These are phyloP conservation scores for Anoplolepis gracilipes DNA, from an alignment of 1,140 invertebrate genomes.

Conservation along the genomic window DNA sequence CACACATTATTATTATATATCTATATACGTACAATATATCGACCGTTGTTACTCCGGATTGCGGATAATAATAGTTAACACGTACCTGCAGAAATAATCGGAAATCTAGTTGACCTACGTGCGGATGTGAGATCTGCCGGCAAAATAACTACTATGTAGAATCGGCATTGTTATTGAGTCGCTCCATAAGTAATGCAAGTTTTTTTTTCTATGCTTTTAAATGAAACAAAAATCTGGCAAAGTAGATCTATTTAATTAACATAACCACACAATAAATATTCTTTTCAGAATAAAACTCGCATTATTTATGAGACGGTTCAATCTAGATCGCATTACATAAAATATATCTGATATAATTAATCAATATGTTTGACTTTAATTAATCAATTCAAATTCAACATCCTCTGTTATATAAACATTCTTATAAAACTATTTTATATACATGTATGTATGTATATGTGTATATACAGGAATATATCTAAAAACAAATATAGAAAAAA, in stretches of 20 bases:
- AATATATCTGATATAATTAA: conserved; percentile 50
- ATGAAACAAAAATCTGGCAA: background rate
- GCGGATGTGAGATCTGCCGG: conserved; percentile 61
- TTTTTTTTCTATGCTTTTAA: background rate
- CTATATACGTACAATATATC: conserved; percentile 49
- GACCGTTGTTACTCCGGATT: conserved; percentile 57
- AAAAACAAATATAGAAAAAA: background rate
- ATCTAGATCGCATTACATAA: conserved; percentile 59
- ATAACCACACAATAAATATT: too few species aligned
- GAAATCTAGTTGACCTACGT: conserved; percentile 63
- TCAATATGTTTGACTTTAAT: conserved; percentile 20
- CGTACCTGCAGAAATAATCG: conserved; percentile 62
- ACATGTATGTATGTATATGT: background rate
- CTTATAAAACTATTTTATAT: conserved; percentile 20
- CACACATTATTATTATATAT: conserved; percentile 27
- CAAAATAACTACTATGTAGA: conserved; percentile 63
- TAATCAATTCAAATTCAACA: conserved; percentile 12
- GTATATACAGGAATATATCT: background rate
- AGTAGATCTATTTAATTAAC: too few species aligned
- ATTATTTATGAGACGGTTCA: conserved; percentile 47
- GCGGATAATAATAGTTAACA: conserved; percentile 59
- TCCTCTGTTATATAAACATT: background rate
- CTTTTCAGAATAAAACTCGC: background rate
- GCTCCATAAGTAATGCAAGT: conserved; percentile 47
- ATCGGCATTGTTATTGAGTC: conserved; percentile 55